A percentile compares a stretch with the other conserved stretches of the same genome.
These are phyloP conservation scores for Ceratotherium simum DNA, from an alignment of 2,113 vertebrate genomes.

Conservation along the genomic window DNA sequence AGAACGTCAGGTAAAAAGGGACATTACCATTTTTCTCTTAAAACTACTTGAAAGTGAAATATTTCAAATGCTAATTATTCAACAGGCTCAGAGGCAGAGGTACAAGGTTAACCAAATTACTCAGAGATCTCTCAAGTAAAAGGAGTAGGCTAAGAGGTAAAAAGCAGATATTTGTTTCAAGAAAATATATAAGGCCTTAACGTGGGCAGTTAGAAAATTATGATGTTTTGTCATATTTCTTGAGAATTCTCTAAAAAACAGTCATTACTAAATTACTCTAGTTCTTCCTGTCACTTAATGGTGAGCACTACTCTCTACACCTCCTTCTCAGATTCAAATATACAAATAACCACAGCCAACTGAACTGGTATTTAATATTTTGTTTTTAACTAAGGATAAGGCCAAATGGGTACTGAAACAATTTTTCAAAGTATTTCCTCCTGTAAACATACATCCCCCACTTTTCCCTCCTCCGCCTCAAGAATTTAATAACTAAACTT, in stretches of 20 bases:
- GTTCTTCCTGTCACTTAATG: slow-evolving; percentile 55
- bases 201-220: slow-evolving; percentile 63
- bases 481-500: slow-evolving; percentile 43
- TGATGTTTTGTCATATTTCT: slow-evolving; percentile 52
- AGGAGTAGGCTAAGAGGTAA: neutral
- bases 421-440: slow-evolving; percentile 42
- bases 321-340: neutral
- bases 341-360: neutral
- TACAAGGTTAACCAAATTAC: slow-evolving; percentile 11
- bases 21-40: neutral
- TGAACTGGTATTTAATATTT: neutral
- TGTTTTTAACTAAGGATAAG: neutral
- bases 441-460: neutral
- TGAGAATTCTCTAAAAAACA: slow-evolving; percentile 69
- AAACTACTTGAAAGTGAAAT: neutral
- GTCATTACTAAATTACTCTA: slow-evolving; percentile 63
- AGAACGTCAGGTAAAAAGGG: neutral
- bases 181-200: slow-evolving; percentile 17
- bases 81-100: neutral
- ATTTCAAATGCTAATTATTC: slow-evolving; percentile 23
- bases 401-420: neutral
- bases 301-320: neutral
- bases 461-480: neutral
- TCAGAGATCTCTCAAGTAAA: slow-evolving; percentile 26
- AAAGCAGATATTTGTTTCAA: slow-evolving; percentile 38